Conservation (phyloP, 2,797 vertebrate genomes). For the Hemitrygon akajei region DNA sequence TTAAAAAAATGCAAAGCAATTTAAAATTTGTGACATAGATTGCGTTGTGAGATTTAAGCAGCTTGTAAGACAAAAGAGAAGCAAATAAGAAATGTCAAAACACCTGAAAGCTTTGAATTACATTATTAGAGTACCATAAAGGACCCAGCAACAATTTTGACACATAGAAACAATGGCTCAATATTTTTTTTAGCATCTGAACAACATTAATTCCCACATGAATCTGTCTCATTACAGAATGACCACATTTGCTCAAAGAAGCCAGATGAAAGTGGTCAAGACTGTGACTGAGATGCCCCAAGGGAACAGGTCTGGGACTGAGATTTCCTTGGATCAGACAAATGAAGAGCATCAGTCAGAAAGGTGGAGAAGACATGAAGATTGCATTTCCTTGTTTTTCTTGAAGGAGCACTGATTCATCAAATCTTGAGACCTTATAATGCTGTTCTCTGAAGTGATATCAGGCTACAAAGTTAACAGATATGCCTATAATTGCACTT, state of each 20-base stretch:
- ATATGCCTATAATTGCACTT: not conserved
- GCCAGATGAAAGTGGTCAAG: not conserved
- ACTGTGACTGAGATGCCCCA: not conserved
- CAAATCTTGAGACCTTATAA: not conserved
- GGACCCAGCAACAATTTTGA: not conserved
- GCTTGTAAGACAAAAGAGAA: not conserved
- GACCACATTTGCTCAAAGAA: not conserved
- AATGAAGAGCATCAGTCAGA: not conserved
- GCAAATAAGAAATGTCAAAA: not conserved
- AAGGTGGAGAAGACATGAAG: not conserved
- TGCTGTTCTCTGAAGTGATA: not conserved
- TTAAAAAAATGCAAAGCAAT: conserved; percentile 20
- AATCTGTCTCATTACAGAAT: not conserved
- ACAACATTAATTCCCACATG: not conserved
- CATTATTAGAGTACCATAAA: not conserved
- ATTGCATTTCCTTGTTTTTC: not conserved
- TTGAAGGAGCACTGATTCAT: not conserved
- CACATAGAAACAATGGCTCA: not conserved
- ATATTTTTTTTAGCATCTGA: not conserved
- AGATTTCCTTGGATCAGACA: not conserved
- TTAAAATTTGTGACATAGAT: conserved; percentile 5
- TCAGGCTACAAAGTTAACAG: not conserved
- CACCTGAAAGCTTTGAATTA: conserved; percentile 16
- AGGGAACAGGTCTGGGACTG: not conserved
- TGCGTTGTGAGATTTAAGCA: not conserved